Evolutionary conservation across 1,140 invertebrate species (phyloP).

Genomic region (Zaprionus kolodkinae): DNA sequence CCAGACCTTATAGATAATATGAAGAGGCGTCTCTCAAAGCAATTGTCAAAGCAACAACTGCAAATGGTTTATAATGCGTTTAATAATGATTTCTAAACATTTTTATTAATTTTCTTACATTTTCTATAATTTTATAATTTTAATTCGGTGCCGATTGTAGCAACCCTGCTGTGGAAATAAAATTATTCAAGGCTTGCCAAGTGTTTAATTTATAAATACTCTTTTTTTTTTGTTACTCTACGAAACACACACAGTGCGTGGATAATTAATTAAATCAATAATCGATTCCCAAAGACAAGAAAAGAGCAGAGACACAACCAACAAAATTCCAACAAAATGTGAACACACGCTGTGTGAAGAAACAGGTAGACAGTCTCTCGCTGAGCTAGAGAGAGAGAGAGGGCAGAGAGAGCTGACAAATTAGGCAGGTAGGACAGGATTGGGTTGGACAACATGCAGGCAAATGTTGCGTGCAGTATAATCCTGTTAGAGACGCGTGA

Average conservation of each 20-base stretch:
- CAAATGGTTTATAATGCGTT: background rate
- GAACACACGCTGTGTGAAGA: constrained; percentile 47
- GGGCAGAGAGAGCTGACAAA: constrained; percentile 53
- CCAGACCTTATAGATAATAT: constrained; percentile 25
- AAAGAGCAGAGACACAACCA: constrained; percentile 48
- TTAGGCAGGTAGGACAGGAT: constrained; percentile 56
- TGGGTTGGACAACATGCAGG: constrained; percentile 25
- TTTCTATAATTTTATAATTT: background rate
- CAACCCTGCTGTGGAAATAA: background rate
- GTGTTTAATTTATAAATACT: constrained; percentile 58
- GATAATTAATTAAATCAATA: constrained; percentile 83
- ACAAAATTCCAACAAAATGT: constrained; percentile 70
- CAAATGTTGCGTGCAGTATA: constrained; percentile 79
- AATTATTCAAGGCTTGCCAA: constrained; percentile 17
- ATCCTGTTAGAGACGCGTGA: constrained; percentile 78
- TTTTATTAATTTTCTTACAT: background rate
- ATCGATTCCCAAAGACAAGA: constrained; percentile 41
- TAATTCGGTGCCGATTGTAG: background rate
- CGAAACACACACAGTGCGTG: constrained; percentile 64
- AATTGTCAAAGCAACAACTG: constrained; percentile 36
- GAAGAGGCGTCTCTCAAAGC: constrained; percentile 47
- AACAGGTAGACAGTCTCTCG: constrained; percentile 55
- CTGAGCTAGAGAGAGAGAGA: constrained; percentile 10
- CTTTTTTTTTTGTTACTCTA: constrained; percentile 11
- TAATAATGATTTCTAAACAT: background rate